A percentile compares a stretch with the other conserved stretches of the same genome.
Evolutionary conservation across 1,140 invertebrate species (phyloP).

Genomic region (Drosophila kikkawai): DNA sequence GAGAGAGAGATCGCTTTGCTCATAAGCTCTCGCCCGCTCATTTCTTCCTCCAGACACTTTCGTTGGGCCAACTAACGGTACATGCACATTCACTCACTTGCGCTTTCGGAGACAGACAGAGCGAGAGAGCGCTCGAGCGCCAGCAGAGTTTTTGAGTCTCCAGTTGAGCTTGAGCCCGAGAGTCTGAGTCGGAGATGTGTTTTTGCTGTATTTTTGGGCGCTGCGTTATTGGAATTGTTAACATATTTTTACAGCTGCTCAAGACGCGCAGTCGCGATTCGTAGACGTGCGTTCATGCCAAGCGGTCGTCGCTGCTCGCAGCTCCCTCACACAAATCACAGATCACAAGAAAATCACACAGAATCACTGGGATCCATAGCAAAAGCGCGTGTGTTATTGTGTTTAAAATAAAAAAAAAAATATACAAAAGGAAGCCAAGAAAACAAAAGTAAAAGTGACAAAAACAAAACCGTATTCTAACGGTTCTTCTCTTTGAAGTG

Average conservation of each 20-base stretch:
- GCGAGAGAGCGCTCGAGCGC: background rate
- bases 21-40: slow-evolving; percentile 9
- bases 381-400: slow-evolving; percentile 38
- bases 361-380: slow-evolving; percentile 1
- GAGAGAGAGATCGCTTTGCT: background rate
- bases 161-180: background rate
- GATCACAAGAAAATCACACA: slow-evolving; percentile 1
- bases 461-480: slow-evolving; percentile 26
- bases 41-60: slow-evolving; percentile 43
- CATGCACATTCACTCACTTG: slow-evolving; percentile 60
- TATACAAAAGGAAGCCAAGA: background rate
- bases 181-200: slow-evolving; percentile 12
- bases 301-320: slow-evolving; percentile 73
- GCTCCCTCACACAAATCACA: slow-evolving; percentile 44
- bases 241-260: slow-evolving; percentile 83
- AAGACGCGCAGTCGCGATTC: slow-evolving; percentile 84
- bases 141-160: background rate
- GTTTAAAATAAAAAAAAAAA: background rate
- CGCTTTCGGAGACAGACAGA: slow-evolving; percentile 42
- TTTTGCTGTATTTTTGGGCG: slow-evolving; percentile 55
- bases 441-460: slow-evolving; percentile 63
- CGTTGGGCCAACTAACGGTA: slow-evolving; percentile 61
- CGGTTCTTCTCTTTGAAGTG: background rate
- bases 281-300: slow-evolving; percentile 81
- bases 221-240: slow-evolving; percentile 83